Base-by-base conservation (phyloP, 2,888 invertebrate genomes). In the Buathra laborator region DNA sequence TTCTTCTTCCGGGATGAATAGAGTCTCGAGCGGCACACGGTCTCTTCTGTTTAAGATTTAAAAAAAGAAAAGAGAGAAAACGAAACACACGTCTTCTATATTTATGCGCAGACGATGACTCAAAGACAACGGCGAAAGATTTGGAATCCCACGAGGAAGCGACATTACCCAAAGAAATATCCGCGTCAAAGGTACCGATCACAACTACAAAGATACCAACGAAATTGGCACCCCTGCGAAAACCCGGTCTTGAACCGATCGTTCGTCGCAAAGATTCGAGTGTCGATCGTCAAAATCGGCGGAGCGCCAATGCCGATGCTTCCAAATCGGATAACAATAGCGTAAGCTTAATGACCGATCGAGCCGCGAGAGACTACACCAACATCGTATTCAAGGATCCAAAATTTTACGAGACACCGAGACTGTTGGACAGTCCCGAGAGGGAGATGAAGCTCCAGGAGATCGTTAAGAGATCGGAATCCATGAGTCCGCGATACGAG, bases 361-460 rank as follows among this genome's bases (percentile, higher is more conserved):
- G 93, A 5, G 87, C 90, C 1, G 86, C 91, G n/a, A 87, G 93
- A 16, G 93, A 94, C 75, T 94, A 94, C 79, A 93, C 92, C 2
- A 94, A 93, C 75, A 82, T 93, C 12, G 87, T 89, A 19, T 93
- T 92, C 85, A 93, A 93, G 81, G 93, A 94, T 83, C 94, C 94
- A 0, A 90, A 89, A 66, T 94, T 94, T 85, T 94, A 92, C 86
- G 91, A 93, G 53, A 92, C 91, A 19, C 94, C 94, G 0, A 90
- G 88, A 51, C n/a, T 93, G 3, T 67, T 93, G n/a, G 92, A 92
- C 16, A 81, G 86, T 24, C 66, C 75, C 29, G 87, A 87, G 71
- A 92, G 93, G 94, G 95, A 96, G 87, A 93, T 95, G 1, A 94
- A 92, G 94, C 94, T 29, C 94, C 94, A 93, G 93, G 95, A 91